Evolutionary conservation across 2,888 invertebrate species (phyloP), one percentile per base, ranked within the genome.

Genomic region (Microctonus aethiopoides): DNA sequence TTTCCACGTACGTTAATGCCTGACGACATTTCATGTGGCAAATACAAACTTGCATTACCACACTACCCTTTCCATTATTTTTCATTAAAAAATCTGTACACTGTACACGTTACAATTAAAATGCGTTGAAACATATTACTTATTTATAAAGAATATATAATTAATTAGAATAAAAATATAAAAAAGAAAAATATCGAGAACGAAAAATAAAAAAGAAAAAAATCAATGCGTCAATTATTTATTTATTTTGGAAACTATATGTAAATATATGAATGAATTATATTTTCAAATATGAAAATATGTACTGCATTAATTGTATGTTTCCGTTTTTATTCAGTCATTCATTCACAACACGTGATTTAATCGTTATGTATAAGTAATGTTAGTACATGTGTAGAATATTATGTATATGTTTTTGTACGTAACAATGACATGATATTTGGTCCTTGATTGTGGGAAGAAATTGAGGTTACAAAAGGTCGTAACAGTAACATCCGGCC

Each of bases 1-100:
- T 77, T 75, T 76, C 75, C 68, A 73, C n/a, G 74, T 75, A 73
- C n/a, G 74, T 75, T 76, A 75, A 70, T 72, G 72, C 62, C 41
- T 9, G 60, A 73, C 72, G 75, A 75, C 68, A 71, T 72, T 74
- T 73, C 74, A 69, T 71, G 16, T 46, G 60, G 74, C 60, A 75
- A 77, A 75, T 76, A 78, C 72, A 72, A 76, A 77, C 75, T 72
- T 72, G 71, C 69, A 71, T 57, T 61, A 56, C 24, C 41, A 60
- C 63, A 57, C 54, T 56, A 60, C 64, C 65, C 9, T 60, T 29
- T 39, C 26, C 16, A 6, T 61, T 36, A 41, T 26, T 26, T 24
- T 41, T 22, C 13, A 34, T 20, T 32, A 34, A 6, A 29, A 20
- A 20, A 9, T 34, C 20, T 16, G 34, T 36, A 29, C 24, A 10